Evolutionary conservation across 2,797 vertebrate species (phyloP), one percentile per base, ranked within the genome.

Genomic region (Poecilia gillii): DNA sequence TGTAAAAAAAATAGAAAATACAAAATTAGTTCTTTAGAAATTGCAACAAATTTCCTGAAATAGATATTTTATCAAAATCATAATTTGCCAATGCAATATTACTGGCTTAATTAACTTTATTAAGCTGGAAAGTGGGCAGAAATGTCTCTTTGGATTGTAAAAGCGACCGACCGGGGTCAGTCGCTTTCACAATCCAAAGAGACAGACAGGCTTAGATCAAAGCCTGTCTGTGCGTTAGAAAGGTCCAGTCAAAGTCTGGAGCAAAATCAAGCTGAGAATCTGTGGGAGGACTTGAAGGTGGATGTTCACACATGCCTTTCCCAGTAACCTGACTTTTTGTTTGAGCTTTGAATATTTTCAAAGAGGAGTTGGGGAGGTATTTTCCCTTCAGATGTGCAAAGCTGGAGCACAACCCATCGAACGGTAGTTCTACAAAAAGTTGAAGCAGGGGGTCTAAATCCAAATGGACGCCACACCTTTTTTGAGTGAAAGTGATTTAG

Each of bases 261-360:
- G 25, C n/a, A 45, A 28, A 45, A 28, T 45, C 43, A 41, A 71
- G 16, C 18, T 6, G 39, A 71, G 25, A 46, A 71, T 71, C 13
- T n/a, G 41, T 71, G 68, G 68, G 41, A 70, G 25, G 66, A 43
- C 66, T 70, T 43, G 36, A 70, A 70, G 66, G 23, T 70, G 66
- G 41, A 45, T 71, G 41, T 71, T 71, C 25, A 71, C 41, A 71
- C 41, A 46, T 28, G 25, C 41, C 25, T 16, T 45, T 71, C 4
- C 13, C 68, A 28, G 43, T 41, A 68, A 68, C 18, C 36, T 41
- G 43, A 14, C 25, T 71, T 45, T 43, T 71, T 28, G 68, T 45
- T 18, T 71, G 13, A 71, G 68, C 43, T 71, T 71, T 28, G 45
- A 43, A 14, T 71, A 71, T 71, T 71, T 71, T 28, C 68, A 45